phyloP scores from a whole-genome alignment of 2,888 invertebrate species.

The Acanthoscelides obtectus region DNA sequence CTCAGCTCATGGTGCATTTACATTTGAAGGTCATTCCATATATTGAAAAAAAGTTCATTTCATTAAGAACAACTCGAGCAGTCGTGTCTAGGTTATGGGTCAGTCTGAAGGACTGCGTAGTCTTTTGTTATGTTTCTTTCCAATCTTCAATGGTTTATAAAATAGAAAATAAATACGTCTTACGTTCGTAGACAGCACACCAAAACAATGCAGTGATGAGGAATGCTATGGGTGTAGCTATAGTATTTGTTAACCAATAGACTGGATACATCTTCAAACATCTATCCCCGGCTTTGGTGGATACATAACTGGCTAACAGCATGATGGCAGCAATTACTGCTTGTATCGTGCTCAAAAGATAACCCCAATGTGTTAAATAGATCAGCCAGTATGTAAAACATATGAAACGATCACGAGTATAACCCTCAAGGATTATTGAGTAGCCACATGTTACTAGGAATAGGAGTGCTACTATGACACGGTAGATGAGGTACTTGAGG shows the following conservation, averaged over 20 bases:
- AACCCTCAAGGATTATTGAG: conserved; percentile 41
- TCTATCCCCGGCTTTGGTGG: neutral
- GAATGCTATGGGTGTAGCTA: conserved; percentile 64
- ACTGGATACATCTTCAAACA: conserved; percentile 31
- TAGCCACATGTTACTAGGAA: conserved; percentile 42
- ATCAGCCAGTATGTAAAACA: conserved; percentile 59
- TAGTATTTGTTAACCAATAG: conserved; percentile 69
- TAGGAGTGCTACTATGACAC: conserved; percentile 55
- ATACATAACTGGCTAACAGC: conserved; percentile 20
- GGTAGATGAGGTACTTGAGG: conserved; percentile 48
- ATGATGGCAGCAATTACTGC: conserved; percentile 48
- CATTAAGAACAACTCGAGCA: too few relatives aligned
- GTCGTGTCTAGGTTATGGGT: too few relatives aligned
- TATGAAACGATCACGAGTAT: conserved; percentile 25
- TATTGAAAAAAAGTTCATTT: too few relatives aligned
- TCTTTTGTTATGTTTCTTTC: too few relatives aligned
- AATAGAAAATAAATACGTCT: neutral
- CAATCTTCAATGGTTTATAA: too few relatives aligned
- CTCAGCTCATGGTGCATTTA: too few relatives aligned
- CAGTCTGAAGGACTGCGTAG: too few relatives aligned
- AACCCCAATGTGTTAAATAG: conserved; percentile 72
- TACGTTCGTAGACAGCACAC: conserved; percentile 68
- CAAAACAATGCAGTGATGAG: conserved; percentile 76
- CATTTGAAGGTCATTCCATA: too few relatives aligned
- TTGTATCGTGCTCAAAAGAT: conserved; percentile 55